Evolutionary conservation across 2,113 vertebrate genomes (phyloP).

Genomic region (Trinectes maculatus): DNA sequence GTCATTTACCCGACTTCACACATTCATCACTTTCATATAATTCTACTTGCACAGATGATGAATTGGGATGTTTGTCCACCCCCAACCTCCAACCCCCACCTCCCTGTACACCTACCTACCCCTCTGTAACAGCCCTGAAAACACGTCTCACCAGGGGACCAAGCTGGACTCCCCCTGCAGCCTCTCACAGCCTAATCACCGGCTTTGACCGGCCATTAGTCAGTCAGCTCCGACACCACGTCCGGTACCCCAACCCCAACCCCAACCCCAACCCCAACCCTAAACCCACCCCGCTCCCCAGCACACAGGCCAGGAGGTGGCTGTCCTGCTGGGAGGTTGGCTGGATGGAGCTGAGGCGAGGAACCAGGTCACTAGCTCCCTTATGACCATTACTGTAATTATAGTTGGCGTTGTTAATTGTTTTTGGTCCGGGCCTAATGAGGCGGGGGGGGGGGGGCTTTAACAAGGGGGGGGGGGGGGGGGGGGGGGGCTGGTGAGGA

Average conservation of each 20-base stretch:
- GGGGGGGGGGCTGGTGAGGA: slow-evolving; percentile 31
- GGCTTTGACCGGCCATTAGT: slow-evolving; percentile 68
- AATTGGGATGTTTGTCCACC: slow-evolving; percentile 64
- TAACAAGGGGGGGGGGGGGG: slow-evolving; percentile 23
- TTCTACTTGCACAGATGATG: slow-evolving; percentile 61
- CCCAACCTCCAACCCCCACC: not conserved
- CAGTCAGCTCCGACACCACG: slow-evolving; percentile 61
- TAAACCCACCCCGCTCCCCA: slow-evolving; percentile 31
- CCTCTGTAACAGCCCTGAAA: slow-evolving; percentile 43
- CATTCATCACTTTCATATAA: slow-evolving; percentile 75
- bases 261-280: slow-evolving; percentile 41
- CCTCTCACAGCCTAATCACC: slow-evolving; percentile 60
- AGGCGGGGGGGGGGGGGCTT: slow-evolving; percentile 31
- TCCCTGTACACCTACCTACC: not conserved
- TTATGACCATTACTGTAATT: slow-evolving; percentile 82
- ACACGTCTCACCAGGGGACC: slow-evolving; percentile 35
- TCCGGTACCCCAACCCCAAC: slow-evolving; percentile 55
- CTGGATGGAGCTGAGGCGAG: slow-evolving; percentile 15
- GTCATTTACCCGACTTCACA: slow-evolving; percentile 74
- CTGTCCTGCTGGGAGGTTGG: slow-evolving; percentile 38
- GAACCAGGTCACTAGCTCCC: slow-evolving; percentile 77
- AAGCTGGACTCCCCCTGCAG: slow-evolving; percentile 19
- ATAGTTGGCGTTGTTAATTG: slow-evolving; percentile 78
- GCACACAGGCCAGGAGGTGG: slow-evolving; percentile 38
- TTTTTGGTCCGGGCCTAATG: slow-evolving; percentile 75